phyloP scores from a whole-genome alignment of 2,113 vertebrate genomes.

The Bucco capensis region DNA sequence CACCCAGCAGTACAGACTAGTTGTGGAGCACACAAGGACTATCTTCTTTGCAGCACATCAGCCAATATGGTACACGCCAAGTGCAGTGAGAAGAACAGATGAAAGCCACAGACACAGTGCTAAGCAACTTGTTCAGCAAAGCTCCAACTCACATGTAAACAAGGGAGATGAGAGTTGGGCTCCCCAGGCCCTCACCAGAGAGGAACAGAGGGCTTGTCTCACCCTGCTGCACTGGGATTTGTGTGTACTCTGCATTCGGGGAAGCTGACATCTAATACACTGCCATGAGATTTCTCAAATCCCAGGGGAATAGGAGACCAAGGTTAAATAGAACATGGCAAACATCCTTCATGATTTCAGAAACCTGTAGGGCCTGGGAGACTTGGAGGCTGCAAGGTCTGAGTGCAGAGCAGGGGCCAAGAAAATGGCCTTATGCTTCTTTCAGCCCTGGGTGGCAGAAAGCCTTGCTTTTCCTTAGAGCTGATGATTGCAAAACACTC shows the following conservation, averaged over 20 bases:
- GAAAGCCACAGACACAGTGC: slow-evolving; percentile 45
- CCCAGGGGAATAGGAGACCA: background rate
- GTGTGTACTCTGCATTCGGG: background rate
- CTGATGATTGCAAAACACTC: background rate
- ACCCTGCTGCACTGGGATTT: background rate
- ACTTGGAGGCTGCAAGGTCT: background rate
- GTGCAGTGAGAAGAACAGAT: slow-evolving; percentile 18
- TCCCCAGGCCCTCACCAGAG: background rate
- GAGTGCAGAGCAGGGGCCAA: slow-evolving; percentile 17
- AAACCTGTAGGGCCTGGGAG: background rate
- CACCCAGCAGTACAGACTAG: background rate
- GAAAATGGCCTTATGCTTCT: background rate
- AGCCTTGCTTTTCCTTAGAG: background rate
- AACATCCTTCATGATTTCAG: background rate
- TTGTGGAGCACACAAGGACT: background rate
- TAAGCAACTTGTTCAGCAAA: slow-evolving; percentile 21
- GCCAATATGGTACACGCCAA: slow-evolving; percentile 21
- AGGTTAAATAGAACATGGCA: background rate
- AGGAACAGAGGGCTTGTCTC: background rate
- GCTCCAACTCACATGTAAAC: slow-evolving; percentile 3
- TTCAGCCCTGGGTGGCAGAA: background rate
- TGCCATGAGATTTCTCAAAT: background rate
- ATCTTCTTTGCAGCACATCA: slow-evolving; percentile 12
- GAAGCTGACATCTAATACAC: background rate
- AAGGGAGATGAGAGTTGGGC: background rate